A percentile compares a stretch with the other conserved stretches of the same genome.
These are phyloP conservation scores for Megalops cyprinoides DNA, from an alignment of 2,797 vertebrate species.

Conservation along the genomic window DNA sequence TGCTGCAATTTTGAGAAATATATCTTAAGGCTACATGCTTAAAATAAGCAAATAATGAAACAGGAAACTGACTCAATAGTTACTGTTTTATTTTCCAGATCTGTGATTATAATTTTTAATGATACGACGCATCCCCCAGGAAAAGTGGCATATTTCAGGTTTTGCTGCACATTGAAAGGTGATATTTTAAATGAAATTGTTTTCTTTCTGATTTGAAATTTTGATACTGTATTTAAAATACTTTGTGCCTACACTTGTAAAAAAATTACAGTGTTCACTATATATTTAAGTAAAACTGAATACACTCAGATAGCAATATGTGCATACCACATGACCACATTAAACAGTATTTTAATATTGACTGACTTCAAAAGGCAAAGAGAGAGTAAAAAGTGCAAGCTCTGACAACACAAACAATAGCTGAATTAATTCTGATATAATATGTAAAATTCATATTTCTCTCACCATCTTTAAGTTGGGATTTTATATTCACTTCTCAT, in stretches of 20 bases:
- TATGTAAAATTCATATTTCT: conserved; percentile 68
- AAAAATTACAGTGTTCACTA: conserved; percentile 76
- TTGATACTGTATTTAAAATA: conserved; percentile 81
- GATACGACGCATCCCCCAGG: conserved; percentile 60
- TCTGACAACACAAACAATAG: conserved; percentile 74
- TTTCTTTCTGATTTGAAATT: conserved; percentile 72
- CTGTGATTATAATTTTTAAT: conserved; percentile 77
- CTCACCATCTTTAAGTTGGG: conserved; percentile 58
- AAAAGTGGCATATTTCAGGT: conserved; percentile 50
- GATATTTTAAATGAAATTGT: conserved; percentile 69
- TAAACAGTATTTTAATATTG: conserved; percentile 77
- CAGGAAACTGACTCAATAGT: conserved; percentile 56
- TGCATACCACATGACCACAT: conserved; percentile 76
- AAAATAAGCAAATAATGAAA: conserved; percentile 62
- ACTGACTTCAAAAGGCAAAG: conserved; percentile 74
- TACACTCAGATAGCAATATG: conserved; percentile 67
- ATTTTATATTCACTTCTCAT: conserved; percentile 47
- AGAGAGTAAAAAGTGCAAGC: conserved; percentile 63
- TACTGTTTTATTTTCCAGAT: conserved; percentile 71
- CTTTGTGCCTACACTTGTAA: conserved; percentile 81
- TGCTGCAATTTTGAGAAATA: conserved; percentile 50
- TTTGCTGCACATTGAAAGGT: conserved; percentile 38
- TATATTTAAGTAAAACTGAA: conserved; percentile 76
- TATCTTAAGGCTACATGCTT: conserved; percentile 46
- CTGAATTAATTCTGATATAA: conserved; percentile 77